Percentiles rank a stretch among this genome's conserved stretches.
Conservation (phyloP, 2,797 vertebrate species). For the Megalops cyprinoides region DNA sequence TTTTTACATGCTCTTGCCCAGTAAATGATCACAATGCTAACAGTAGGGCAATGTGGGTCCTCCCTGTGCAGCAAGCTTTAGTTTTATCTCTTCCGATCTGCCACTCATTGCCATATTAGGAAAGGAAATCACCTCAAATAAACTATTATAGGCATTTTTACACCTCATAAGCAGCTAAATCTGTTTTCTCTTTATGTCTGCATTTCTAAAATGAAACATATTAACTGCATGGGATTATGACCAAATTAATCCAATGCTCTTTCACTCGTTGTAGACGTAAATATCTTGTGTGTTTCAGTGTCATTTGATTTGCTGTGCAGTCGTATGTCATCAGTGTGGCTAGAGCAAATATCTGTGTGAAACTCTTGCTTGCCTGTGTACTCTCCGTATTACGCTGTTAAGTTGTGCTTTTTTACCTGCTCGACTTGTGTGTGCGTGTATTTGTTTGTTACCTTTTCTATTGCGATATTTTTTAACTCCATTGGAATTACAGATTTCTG, state of each 20-base stretch:
- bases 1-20: not conserved
- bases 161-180: slow-evolving; percentile 73
- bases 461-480: not conserved
- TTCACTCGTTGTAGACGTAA: slow-evolving; percentile 34
- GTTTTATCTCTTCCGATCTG: not conserved
- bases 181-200: slow-evolving; percentile 52
- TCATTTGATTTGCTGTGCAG: slow-evolving; percentile 51
- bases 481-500: not conserved
- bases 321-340: slow-evolving; percentile 46
- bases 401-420: slow-evolving; percentile 8
- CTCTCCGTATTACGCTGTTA: slow-evolving; percentile 9
- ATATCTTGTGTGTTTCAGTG: slow-evolving; percentile 55
- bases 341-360: slow-evolving; percentile 43
- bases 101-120: not conserved
- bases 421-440: slow-evolving; percentile 23
- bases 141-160: slow-evolving; percentile 53
- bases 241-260: slow-evolving; percentile 45
- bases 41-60: not conserved
- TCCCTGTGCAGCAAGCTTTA: too few relatives aligned
- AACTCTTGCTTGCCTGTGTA: slow-evolving; percentile 36
- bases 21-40: not conserved
- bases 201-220: slow-evolving; percentile 53
- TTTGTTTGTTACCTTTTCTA: slow-evolving; percentile 9
- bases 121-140: not conserved
- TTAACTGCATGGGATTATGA: slow-evolving; percentile 52